A percentile compares a stretch with the other conserved stretches of the same genome.
Conservation (phyloP, 2,113 vertebrate species). For the Phrynosoma platyrhinos region DNA sequence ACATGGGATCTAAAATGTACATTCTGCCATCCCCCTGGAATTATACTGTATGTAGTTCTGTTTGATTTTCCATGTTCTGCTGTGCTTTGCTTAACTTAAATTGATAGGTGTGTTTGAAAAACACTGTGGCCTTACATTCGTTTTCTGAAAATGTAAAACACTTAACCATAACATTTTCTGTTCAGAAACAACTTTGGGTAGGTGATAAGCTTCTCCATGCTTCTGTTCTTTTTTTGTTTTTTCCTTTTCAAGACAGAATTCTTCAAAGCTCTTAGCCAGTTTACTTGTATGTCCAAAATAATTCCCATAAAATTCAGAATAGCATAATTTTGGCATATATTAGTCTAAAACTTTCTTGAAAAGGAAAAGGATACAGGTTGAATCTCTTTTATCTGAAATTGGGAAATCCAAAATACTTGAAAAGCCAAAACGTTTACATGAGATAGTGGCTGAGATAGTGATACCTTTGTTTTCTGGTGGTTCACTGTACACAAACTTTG, state of each 20-base stretch:
- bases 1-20: slow-evolving; percentile 93
- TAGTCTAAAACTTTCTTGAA: background rate
- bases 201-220: background rate
- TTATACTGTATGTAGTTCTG: slow-evolving; percentile 80
- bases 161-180: background rate
- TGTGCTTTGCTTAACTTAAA: background rate
- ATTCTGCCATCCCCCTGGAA: slow-evolving; percentile 91
- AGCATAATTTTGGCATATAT: background rate
- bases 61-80: background rate
- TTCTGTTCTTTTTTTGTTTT: background rate
- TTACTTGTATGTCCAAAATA: background rate
- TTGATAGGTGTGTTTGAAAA: background rate
- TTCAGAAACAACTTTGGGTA: background rate
- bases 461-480: too few species aligned
- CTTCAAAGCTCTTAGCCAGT: background rate
- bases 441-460: too few species aligned
- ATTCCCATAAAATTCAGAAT: too few species aligned
- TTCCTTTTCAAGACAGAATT: background rate
- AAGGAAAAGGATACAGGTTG: too few species aligned
- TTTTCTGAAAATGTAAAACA: background rate
- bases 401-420: too few species aligned
- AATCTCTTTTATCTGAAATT: too few species aligned
- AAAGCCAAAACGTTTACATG: too few species aligned
- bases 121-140: background rate
- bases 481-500: too few species aligned